Evolutionary conservation across 2,888 invertebrate genomes (phyloP), one percentile per base, ranked within the genome.

Genomic region (Lasioglossum leucozonium): DNA sequence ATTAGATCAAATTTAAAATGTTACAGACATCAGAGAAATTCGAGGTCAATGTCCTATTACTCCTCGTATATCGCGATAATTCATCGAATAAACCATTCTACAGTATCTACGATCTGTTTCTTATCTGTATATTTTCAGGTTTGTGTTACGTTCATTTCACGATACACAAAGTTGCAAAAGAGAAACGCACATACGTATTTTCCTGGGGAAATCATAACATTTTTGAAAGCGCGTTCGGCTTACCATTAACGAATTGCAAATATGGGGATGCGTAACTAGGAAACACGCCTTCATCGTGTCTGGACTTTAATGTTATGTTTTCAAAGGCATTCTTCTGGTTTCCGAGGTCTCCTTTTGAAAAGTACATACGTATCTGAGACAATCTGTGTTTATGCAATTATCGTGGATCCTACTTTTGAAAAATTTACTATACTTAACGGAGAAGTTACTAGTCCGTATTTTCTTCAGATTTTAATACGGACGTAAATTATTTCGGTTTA

Each of bases 221-320:
- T 44, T 34, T 72, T 42, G 72, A 47, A 65, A 65, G 65, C 34
- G 65, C 30, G 65, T 65, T 65, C 34, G 65, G 3, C 30, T 30
- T 65, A 16, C 65, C 30, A 65, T 34, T 65, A 65, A 34, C 65
- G 65, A 34, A 65, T 65, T 65, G 18, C 65, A 65, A 34, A 65
- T 4, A 65, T 34, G 71, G 42, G 26, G 42, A 71, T n/a, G 34
- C 5, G 65, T 18, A 65, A 65, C 34, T 58, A 30, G 30, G 65
- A 65, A 65, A 18, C 34, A 65, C 30, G 65, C 65, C 65, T 65
- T 65, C 65, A 34, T 65, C 30, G 18, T 65, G 65, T 65, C 18
- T 2, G 65, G 16, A 34, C 3, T 30, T 2, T 65, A 65, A 65
- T 18, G 62, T 62, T 62, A 30, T 18, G 16, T 62, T 62, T 62